phyloP scores from a whole-genome alignment of 2,888 invertebrate genomes.

The Abrostola tripartita region DNA sequence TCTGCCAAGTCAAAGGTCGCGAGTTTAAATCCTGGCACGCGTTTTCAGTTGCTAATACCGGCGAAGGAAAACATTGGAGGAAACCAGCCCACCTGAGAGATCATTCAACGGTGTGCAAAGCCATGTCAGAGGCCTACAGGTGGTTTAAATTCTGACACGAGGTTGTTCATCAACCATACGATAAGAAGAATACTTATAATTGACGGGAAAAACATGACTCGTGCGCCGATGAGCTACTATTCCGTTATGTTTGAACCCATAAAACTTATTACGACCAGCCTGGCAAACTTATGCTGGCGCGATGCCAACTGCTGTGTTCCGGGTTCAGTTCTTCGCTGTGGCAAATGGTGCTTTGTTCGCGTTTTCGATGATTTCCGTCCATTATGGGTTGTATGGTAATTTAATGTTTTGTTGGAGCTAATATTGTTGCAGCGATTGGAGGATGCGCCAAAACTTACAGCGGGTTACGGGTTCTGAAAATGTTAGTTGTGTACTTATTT shows the following conservation, averaged over 20 bases:
- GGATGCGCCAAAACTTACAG: constrained; percentile 27
- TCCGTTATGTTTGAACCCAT: constrained; percentile 34
- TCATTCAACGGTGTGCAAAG: too few relatives aligned
- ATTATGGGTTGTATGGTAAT: constrained; percentile 34
- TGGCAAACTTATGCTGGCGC: constrained; percentile 53
- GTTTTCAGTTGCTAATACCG: too few relatives aligned
- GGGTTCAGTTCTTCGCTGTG: constrained; percentile 60
- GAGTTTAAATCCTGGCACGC: too few relatives aligned
- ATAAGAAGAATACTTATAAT: too few relatives aligned
- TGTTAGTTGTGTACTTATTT: background rate
- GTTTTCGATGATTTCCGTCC: constrained; percentile 53
- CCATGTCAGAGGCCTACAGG: too few relatives aligned
- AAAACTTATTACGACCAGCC: constrained; percentile 49
- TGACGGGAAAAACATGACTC: too few relatives aligned
- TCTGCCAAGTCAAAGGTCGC: too few relatives aligned
- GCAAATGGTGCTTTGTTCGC: constrained; percentile 50
- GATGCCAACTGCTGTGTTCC: constrained; percentile 59
- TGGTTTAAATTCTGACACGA: too few relatives aligned
- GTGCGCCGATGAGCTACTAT: constrained; percentile 4
- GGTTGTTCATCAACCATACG: too few relatives aligned
- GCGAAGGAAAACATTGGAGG: too few relatives aligned
- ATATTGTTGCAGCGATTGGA: constrained; percentile 11
- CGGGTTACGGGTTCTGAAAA: background rate
- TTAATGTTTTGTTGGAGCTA: constrained; percentile 32
- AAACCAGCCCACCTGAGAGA: too few relatives aligned